Evolutionary conservation across 2,797 vertebrate genomes (phyloP).

Genomic region (Cryptoblepharus egeriae): DNA sequence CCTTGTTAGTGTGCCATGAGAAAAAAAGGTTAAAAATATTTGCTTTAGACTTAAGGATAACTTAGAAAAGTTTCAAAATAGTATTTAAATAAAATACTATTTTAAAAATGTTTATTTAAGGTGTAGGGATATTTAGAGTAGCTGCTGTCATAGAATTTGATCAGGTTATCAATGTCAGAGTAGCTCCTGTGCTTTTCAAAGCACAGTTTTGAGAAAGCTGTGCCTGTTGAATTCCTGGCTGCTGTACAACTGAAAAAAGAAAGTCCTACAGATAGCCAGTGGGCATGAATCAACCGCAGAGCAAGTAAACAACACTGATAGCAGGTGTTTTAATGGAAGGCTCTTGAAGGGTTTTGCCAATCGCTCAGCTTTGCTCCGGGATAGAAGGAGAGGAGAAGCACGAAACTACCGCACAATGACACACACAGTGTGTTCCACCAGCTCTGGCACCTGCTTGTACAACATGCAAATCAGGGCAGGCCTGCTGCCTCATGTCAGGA

Average conservation of each 20-base stretch:
- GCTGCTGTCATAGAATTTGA: too few species aligned
- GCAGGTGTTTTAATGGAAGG: constrained; percentile 14
- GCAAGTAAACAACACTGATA: neutral
- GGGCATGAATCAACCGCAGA: neutral
- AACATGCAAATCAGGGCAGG: constrained; percentile 39
- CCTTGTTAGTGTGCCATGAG: too few species aligned
- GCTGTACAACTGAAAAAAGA: neutral
- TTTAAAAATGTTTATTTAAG: too few species aligned
- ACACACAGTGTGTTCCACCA: neutral
- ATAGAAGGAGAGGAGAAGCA: neutral
- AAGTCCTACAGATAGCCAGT: neutral
- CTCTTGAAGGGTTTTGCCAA: neutral
- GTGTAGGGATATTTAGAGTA: too few species aligned
- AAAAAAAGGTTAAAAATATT: too few species aligned
- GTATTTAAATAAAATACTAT: too few species aligned
- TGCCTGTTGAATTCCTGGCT: neutral
- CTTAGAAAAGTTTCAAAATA: too few species aligned
- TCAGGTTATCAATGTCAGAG: neutral
- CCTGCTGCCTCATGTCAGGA: constrained; percentile 47
- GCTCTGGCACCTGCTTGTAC: constrained; percentile 43
- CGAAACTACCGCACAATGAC: neutral
- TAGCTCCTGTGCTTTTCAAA: neutral
- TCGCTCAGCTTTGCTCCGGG: neutral
- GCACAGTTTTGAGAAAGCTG: neutral
- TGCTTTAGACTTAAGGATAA: too few species aligned